phyloP scores from a whole-genome alignment of 2,113 vertebrate species.

The Benthochromis sp. region DNA sequence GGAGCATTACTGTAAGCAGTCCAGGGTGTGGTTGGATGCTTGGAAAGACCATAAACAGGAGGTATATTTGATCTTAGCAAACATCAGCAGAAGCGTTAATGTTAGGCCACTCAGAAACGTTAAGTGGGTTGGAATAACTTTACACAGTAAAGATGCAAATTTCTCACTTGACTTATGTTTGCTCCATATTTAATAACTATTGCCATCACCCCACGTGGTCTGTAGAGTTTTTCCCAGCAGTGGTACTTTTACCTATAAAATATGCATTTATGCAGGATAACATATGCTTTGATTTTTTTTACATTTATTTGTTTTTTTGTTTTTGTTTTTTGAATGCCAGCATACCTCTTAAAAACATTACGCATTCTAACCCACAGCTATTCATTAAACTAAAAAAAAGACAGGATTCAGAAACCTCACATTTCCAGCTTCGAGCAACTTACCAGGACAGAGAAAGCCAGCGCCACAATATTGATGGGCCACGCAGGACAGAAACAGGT shows the following conservation, averaged over 20 bases:
- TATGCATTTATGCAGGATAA: not conserved
- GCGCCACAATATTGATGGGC: conserved; percentile 82
- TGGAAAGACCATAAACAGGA: not conserved
- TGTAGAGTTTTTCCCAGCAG: not conserved
- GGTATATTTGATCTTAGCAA: not conserved
- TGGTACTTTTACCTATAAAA: not conserved
- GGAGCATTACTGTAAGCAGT: not conserved
- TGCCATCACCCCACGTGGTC: not conserved
- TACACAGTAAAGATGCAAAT: not conserved
- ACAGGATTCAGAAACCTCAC: not conserved
- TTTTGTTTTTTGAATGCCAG: not conserved
- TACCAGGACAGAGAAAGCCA: conserved; percentile 83
- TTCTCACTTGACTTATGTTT: not conserved
- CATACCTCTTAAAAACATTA: not conserved
- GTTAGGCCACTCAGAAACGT: not conserved
- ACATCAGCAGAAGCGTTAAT: not conserved
- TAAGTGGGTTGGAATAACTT: not conserved
- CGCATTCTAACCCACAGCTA: accelerated
- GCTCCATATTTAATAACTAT: not conserved
- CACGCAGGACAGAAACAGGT: conserved; percentile 83
- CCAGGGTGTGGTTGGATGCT: not conserved
- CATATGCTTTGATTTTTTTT: not conserved
- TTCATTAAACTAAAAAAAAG: not conserved
- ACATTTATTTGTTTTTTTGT: not conserved
- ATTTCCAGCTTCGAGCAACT: conserved; percentile 37